Evolutionary conservation across 2,797 vertebrate species (phyloP).

Genomic region (Accipiter minullus): DNA sequence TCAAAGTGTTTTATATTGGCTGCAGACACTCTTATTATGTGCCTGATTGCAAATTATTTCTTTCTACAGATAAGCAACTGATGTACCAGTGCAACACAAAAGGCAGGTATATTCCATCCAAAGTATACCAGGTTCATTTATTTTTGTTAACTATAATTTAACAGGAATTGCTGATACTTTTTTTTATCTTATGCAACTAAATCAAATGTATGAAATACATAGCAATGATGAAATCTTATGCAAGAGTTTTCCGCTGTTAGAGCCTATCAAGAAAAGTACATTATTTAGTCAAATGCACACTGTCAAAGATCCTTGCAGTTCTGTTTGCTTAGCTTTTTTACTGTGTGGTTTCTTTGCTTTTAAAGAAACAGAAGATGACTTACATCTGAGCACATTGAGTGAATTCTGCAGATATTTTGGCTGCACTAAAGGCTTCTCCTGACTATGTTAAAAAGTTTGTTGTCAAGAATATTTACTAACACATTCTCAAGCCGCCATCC

Average conservation of each 20-base stretch:
- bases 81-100: neutral
- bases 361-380: slow-evolving; percentile 21
- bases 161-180: neutral
- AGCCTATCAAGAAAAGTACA: neutral
- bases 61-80: neutral
- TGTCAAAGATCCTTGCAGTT: neutral
- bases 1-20: neutral
- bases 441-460: slow-evolving; percentile 22
- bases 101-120: neutral
- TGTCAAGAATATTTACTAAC: slow-evolving; percentile 47
- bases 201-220: neutral
- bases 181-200: neutral
- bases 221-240: neutral
- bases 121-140: neutral
- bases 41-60: neutral
- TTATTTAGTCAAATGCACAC: neutral
- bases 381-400: neutral
- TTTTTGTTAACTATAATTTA: neutral
- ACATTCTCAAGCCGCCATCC: neutral
- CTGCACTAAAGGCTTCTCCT: slow-evolving; percentile 1
- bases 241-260: neutral
- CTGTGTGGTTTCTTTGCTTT: neutral
- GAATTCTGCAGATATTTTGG: slow-evolving; percentile 41
- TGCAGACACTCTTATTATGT: neutral
- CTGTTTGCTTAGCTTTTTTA: neutral